These are phyloP conservation scores for Actinia equina DNA, from an alignment of 64 coral and sea anemone species.

Conservation along the genomic window DNA sequence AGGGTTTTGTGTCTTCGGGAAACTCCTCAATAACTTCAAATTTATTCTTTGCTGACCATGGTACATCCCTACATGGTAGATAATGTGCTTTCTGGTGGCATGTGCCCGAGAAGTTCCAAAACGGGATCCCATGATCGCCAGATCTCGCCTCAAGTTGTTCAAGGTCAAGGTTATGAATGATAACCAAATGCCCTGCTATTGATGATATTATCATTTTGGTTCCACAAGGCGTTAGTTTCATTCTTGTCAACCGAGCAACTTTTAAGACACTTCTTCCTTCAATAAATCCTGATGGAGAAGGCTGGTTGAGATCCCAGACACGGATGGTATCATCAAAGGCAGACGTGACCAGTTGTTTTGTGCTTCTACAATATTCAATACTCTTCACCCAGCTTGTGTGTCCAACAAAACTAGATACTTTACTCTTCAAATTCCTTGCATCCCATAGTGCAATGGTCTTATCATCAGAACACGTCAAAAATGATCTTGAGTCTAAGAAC, in stretches of 20 bases:
- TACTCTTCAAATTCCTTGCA: constrained; percentile 65
- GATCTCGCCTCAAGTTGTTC: constrained; percentile 49
- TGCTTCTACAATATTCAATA: constrained; percentile 61
- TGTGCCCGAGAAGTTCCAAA: constrained; percentile 14
- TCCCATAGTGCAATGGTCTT: constrained; percentile 87
- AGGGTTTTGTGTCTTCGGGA: constrained; percentile 56
- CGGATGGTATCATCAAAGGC: constrained; percentile 92
- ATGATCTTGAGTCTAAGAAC: constrained; percentile 77
- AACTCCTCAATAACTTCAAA: constrained; percentile 86
- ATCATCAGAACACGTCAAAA: constrained; percentile 97
- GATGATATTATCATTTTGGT: constrained; percentile 78
- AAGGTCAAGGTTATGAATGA: constrained; percentile 75
- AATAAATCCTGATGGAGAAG: constrained; percentile 20
- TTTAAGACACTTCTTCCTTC: constrained; percentile 26
- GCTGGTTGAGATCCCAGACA: constrained; percentile 73
- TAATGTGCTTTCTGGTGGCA: neutral
- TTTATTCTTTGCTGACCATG: constrained; percentile 50
- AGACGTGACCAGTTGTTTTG: constrained; percentile 71
- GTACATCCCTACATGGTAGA: constrained; percentile 18
- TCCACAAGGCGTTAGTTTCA: constrained; percentile 81
- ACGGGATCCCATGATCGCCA: neutral
- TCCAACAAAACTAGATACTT: constrained; percentile 55
- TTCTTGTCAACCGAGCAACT: constrained; percentile 67
- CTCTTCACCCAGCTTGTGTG: constrained; percentile 97
- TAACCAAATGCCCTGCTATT: constrained; percentile 50